phyloP scores from a whole-genome alignment of 2,113 vertebrate species.

The Atlantisia rogersi region DNA sequence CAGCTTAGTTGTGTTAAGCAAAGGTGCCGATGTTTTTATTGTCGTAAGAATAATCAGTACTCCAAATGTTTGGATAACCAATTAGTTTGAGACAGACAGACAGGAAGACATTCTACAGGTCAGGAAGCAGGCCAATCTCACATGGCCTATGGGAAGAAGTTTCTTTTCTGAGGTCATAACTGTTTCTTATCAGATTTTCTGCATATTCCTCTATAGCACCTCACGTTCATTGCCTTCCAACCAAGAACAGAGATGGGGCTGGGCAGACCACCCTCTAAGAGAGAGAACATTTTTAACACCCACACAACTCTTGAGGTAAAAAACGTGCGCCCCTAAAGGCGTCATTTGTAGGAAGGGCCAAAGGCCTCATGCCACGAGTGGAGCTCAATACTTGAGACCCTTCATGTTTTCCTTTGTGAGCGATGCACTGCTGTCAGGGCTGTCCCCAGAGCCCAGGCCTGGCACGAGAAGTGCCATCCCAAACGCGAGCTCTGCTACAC shows the following conservation, averaged over 20 bases:
- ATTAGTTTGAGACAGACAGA: background rate
- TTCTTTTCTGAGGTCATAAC: background rate
- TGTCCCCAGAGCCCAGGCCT: background rate
- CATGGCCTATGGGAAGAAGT: background rate
- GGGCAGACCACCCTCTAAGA: background rate
- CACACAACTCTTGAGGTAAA: background rate
- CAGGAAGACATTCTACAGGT: background rate
- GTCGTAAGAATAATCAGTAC: background rate
- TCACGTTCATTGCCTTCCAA: background rate
- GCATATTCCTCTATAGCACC: background rate
- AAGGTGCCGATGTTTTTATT: background rate
- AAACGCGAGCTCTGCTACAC: background rate
- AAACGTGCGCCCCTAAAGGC: accelerated
- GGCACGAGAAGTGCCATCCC: background rate
- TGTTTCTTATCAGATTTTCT: conserved; percentile 24
- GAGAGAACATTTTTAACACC: background rate
- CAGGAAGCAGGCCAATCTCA: background rate
- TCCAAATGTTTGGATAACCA: background rate
- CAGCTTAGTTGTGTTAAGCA: background rate
- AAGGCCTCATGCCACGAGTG: background rate
- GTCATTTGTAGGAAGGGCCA: background rate
- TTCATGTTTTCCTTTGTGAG: background rate
- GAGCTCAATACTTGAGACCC: background rate
- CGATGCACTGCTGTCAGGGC: background rate
- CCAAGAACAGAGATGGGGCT: background rate